A percentile compares a stretch with the other conserved stretches of the same genome.
Evolutionary conservation across 1,140 invertebrate species (phyloP).

Genomic region (Drosophila parvula): DNA sequence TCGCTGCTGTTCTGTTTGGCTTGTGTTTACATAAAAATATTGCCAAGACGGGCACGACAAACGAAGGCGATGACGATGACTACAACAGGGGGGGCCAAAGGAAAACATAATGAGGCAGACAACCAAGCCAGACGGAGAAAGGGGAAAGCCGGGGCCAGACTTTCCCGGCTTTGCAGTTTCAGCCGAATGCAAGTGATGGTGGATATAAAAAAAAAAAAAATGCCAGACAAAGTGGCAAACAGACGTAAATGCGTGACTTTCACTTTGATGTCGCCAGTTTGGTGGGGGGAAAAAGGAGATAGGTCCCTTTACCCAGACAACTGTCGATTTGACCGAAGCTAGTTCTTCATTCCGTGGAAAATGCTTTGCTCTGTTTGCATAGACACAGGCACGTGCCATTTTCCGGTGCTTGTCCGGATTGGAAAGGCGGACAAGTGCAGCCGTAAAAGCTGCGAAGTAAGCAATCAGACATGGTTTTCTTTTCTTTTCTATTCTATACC

Average conservation of each 20-base stretch:
- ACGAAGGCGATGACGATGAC: conserved; percentile 21
- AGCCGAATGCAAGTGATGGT: conserved; percentile 39
- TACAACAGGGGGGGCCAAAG: conserved; percentile 14
- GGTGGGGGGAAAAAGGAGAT: background rate
- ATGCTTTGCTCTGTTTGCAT: conserved; percentile 32
- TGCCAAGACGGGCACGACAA: conserved; percentile 49
- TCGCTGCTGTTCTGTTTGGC: conserved; percentile 20
- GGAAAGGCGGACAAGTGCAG: conserved; percentile 15
- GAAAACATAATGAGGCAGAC: conserved; percentile 75
- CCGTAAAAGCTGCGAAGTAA: conserved; percentile 45
- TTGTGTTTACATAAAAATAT: conserved; percentile 77
- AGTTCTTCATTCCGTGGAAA: conserved; percentile 42
- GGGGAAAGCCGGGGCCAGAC: conserved; percentile 21
- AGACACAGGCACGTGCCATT: conserved; percentile 44
- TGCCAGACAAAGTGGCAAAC: conserved; percentile 74
- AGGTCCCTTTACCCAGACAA: conserved; percentile 22
- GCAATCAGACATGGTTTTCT: conserved; percentile 40
- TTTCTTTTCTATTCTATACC: no score
- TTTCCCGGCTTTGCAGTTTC: conserved; percentile 37
- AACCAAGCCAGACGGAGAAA: conserved; percentile 30
- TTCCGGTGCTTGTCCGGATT: background rate
- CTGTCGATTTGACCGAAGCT: conserved; percentile 45
- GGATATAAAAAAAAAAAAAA: conserved; percentile 3
- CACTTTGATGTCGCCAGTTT: conserved; percentile 65
- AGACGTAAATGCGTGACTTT: conserved; percentile 76